These are phyloP conservation scores for Natrix natrix DNA, from an alignment of 2,797 vertebrate species.

Conservation along the genomic window DNA sequence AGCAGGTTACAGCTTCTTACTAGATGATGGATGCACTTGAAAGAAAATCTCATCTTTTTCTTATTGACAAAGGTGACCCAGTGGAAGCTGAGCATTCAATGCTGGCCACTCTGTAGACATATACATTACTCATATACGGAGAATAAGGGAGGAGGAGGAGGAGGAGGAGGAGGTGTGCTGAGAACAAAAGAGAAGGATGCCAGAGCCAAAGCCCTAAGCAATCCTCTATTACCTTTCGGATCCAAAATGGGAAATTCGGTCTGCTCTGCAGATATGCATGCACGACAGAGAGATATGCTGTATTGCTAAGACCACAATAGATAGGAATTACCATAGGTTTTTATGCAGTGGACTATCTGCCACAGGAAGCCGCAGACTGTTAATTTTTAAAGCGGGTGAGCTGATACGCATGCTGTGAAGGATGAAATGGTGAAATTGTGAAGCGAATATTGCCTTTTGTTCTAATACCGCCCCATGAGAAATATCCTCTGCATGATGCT, in stretches of 20 bases:
- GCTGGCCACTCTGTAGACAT: conserved; percentile 62
- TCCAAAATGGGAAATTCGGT: neutral
- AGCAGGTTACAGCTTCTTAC: conserved; percentile 64
- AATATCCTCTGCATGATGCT: too few species aligned
- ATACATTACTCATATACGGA: conserved; percentile 29
- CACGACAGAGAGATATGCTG: neutral
- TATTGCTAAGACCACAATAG: neutral
- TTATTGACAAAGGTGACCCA: conserved; percentile 70
- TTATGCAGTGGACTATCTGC: neutral
- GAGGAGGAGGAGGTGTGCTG: neutral
- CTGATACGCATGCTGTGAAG: neutral
- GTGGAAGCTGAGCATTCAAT: conserved; percentile 65
- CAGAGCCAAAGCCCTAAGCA: conserved; percentile 1
- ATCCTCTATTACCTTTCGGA: conserved; percentile 15
- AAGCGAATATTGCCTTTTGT: neutral
- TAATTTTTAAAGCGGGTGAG: neutral
- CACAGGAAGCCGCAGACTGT: neutral
- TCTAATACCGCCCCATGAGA: neutral
- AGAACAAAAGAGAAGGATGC: neutral
- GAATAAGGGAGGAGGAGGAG: neutral
- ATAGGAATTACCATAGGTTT: neutral
- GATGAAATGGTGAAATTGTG: neutral
- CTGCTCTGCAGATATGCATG: neutral
- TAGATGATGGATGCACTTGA: conserved; percentile 62
- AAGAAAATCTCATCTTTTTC: conserved; percentile 69